Conservation (phyloP, 2,888 invertebrate genomes). For the Tenthredo notha region DNA sequence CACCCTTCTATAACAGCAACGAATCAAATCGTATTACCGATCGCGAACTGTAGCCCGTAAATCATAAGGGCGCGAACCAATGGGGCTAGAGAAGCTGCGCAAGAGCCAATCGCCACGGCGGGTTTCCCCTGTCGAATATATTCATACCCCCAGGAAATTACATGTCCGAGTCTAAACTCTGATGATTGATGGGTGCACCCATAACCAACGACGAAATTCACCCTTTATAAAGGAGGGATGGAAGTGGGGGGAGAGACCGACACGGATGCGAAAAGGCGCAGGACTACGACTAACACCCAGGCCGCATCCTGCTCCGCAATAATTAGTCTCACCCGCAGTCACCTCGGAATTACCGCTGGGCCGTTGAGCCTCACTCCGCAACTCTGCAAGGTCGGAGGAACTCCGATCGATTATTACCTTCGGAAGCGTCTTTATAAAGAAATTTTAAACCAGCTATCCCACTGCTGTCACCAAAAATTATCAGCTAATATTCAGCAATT, state of each 20-base stretch:
- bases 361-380: slow-evolving; percentile 9
- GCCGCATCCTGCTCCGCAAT: slow-evolving; percentile 32
- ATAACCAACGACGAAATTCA: slow-evolving; percentile 44
- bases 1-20: slow-evolving; percentile 53
- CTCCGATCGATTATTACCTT: slow-evolving; percentile 34
- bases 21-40: slow-evolving; percentile 71
- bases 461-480: slow-evolving; percentile 20
- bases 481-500: neutral
- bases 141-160: slow-evolving; percentile 78
- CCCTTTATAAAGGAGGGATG: neutral
- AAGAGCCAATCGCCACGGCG: slow-evolving; percentile 68
- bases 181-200: slow-evolving; percentile 76
- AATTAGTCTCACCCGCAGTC: slow-evolving; percentile 44
- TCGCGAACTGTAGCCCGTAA: slow-evolving; percentile 69
- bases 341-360: slow-evolving; percentile 40
- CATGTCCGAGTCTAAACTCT: slow-evolving; percentile 77
- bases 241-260: too few relatives aligned
- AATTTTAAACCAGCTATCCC: neutral
- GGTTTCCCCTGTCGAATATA: slow-evolving; percentile 71
- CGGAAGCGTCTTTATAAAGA: slow-evolving; percentile 14
- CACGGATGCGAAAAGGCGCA: slow-evolving; percentile 10
- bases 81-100: slow-evolving; percentile 64
- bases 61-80: slow-evolving; percentile 69
- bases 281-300: neutral
- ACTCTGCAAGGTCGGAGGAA: neutral